Evolutionary conservation across 2,888 invertebrate species (phyloP).

Genomic region (Escarpia spicata): DNA sequence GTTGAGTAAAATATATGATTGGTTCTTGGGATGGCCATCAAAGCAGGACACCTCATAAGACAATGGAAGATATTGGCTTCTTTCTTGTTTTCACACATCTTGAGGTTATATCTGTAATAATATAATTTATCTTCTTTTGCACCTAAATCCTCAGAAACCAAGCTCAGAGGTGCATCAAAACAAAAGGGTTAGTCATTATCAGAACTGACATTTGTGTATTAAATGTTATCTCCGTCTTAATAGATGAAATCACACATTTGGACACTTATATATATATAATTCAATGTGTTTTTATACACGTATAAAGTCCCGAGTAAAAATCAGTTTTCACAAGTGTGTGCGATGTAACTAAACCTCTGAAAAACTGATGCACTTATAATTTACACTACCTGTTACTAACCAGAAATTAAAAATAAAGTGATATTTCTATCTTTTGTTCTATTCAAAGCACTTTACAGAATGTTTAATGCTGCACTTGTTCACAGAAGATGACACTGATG

Average conservation of each 20-base stretch:
- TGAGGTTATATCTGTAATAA: not conserved
- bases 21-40: no score
- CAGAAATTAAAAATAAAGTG: no score
- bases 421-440: no score
- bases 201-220: not conserved
- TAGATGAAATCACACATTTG: not conserved
- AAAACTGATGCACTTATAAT: no score
- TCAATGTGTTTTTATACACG: no score
- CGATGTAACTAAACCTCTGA: not conserved
- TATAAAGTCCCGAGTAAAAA: not conserved
- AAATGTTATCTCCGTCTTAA: no score
- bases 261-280: not conserved
- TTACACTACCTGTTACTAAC: no score
- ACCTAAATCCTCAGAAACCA: not conserved
- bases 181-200: not conserved
- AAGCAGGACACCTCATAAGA: no score
- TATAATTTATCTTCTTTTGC: not conserved
- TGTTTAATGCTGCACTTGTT: not conserved
- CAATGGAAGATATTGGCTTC: no score
- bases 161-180: not conserved
- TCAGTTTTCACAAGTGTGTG: not conserved
- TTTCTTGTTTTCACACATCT: not conserved
- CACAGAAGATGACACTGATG: not conserved
- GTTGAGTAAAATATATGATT: no score
- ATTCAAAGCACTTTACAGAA: no score